Conservation (phyloP, 2,888 invertebrate genomes). For the Papilio protenor region DNA sequence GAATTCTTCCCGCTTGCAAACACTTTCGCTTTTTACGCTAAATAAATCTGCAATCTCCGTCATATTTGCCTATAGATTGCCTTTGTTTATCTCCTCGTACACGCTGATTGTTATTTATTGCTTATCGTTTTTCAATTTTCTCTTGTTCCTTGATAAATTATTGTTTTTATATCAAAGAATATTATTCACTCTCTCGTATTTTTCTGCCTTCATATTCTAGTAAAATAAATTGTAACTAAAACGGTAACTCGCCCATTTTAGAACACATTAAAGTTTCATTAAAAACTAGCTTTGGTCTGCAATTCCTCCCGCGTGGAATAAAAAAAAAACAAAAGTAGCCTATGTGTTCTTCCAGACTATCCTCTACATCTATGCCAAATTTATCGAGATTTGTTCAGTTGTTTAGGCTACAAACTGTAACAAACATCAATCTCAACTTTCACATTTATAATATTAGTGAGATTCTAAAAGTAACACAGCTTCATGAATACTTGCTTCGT, state of each 20-base stretch:
- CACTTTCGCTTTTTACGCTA: constrained; percentile 72
- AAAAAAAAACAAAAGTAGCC: no score
- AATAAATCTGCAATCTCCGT: constrained; percentile 77
- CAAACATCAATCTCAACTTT: no score
- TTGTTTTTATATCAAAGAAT: not conserved
- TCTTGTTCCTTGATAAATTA: constrained; percentile 39
- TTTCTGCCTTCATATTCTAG: not conserved
- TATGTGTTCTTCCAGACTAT: no score
- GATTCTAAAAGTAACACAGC: not conserved
- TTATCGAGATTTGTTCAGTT: no score
- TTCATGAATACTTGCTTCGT: not conserved
- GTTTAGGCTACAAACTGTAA: no score
- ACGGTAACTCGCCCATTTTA: not conserved
- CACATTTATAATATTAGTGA: no score
- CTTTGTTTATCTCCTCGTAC: constrained; percentile 69
- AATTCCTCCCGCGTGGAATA: no score
- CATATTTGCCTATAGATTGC: constrained; percentile 75
- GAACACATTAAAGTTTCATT: no score
- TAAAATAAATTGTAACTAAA: not conserved
- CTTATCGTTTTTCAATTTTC: constrained; percentile 59
- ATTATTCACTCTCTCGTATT: not conserved
- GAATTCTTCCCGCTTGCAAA: constrained; percentile 65
- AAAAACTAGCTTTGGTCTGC: no score
- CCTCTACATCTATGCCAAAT: no score
- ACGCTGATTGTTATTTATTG: constrained; percentile 74